These are phyloP conservation scores for Drosophila rufa DNA, from an alignment of 1,140 invertebrate genomes.

Conservation along the genomic window DNA sequence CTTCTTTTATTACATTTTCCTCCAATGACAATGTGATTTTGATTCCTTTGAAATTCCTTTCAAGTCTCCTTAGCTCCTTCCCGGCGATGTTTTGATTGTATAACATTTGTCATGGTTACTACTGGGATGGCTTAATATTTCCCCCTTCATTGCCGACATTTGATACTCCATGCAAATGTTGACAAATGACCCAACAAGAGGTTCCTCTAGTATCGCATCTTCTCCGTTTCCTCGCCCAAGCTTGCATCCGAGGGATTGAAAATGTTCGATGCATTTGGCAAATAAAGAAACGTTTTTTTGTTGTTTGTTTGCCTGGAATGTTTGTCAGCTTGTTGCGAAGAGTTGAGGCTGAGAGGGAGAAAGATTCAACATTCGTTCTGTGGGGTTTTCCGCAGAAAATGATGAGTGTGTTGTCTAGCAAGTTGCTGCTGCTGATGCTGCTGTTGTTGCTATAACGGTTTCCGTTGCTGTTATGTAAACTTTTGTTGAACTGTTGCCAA, in stretches of 20 bases:
- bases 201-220: not conserved
- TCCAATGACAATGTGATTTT: not conserved
- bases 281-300: conserved; percentile 46
- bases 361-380: conserved; percentile 22
- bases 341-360: conserved; percentile 17
- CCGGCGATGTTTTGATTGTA: conserved; percentile 55
- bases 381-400: conserved; percentile 49
- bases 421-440: conserved; percentile 48
- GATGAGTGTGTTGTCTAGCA: conserved; percentile 71
- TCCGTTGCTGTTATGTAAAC: conserved; percentile 69
- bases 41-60: not conserved
- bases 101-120: conserved; percentile 67
- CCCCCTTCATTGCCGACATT: conserved; percentile 49
- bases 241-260: conserved; percentile 32
- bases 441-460: conserved; percentile 64
- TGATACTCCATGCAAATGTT: conserved; percentile 71
- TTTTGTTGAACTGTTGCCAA: conserved; percentile 66
- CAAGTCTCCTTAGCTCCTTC: not conserved
- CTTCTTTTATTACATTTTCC: not conserved
- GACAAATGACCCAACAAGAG: conserved; percentile 66
- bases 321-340: conserved; percentile 65
- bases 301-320: conserved; percentile 33
- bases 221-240: not conserved
- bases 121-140: conserved; percentile 5
- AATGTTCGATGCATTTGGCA: conserved; percentile 66